Conservation (phyloP, 1,140 invertebrate genomes). For the Chironomus striatipennis region DNA sequence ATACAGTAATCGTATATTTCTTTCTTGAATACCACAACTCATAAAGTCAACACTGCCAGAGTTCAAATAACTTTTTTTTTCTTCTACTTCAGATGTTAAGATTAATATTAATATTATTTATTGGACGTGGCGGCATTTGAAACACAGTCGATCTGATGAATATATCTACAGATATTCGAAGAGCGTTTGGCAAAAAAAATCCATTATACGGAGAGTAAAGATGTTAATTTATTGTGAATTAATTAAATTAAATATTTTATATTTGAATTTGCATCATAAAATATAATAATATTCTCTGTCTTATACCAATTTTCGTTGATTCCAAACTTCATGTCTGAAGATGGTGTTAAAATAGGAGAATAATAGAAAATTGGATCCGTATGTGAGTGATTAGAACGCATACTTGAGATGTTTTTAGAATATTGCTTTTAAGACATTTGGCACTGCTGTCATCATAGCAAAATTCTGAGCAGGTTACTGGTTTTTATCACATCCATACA, state of each 20-base stretch:
- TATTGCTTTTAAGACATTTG: too few relatives aligned
- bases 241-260: conserved; percentile 7
- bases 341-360: too few relatives aligned
- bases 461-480: too few relatives aligned
- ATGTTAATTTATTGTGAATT: conserved; percentile 22
- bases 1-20: neutral
- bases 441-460: too few relatives aligned
- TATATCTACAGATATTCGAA: neutral
- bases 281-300: neutral
- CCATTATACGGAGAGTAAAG: neutral
- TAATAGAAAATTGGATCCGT: too few relatives aligned
- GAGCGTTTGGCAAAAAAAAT: neutral
- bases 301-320: neutral
- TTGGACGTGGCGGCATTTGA: neutral
- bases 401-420: too few relatives aligned
- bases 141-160: neutral
- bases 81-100: neutral
- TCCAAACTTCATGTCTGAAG: neutral
- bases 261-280: conserved; percentile 14
- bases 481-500: too few relatives aligned
- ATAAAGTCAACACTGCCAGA: conserved; percentile 1
- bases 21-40: neutral
- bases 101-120: conserved; percentile 11
- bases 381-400: too few relatives aligned
- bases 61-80: neutral